These are phyloP conservation scores for Deilephila porcellus DNA, from an alignment of 2,888 invertebrate genomes.

Conservation along the genomic window DNA sequence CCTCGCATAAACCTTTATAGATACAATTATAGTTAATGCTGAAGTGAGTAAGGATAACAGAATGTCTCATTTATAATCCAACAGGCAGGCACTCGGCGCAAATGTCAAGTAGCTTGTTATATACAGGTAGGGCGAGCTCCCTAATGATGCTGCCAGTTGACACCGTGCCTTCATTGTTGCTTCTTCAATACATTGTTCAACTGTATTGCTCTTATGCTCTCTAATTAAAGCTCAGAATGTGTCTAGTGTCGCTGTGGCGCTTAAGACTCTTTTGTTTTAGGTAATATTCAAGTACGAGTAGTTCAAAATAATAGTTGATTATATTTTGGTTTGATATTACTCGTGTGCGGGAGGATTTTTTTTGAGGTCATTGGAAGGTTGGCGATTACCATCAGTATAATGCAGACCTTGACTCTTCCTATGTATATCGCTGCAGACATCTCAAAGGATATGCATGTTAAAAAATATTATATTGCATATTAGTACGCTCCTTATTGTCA, in stretches of 20 bases:
- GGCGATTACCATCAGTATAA: too few relatives aligned
- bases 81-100: constrained; percentile 10
- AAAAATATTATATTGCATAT: too few relatives aligned
- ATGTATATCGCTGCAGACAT: too few relatives aligned
- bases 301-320: neutral
- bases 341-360: too few relatives aligned
- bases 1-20: neutral
- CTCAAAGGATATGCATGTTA: too few relatives aligned
- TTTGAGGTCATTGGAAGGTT: too few relatives aligned
- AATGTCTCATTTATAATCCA: neutral
- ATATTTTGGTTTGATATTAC: neutral
- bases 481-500: too few relatives aligned
- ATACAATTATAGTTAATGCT: neutral
- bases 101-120: constrained; percentile 20
- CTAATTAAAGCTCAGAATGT: neutral
- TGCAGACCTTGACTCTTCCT: too few relatives aligned
- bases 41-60: constrained; percentile 2
- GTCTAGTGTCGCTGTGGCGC: neutral
- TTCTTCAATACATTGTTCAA: neutral
- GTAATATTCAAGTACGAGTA: neutral
- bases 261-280: neutral
- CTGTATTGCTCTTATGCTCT: neutral
- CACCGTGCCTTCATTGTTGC: constrained; percentile 13
- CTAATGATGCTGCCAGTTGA: constrained; percentile 5
- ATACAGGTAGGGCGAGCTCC: neutral